phyloP scores from a whole-genome alignment of 2,797 vertebrate genomes.

The Falco biarmicus region DNA sequence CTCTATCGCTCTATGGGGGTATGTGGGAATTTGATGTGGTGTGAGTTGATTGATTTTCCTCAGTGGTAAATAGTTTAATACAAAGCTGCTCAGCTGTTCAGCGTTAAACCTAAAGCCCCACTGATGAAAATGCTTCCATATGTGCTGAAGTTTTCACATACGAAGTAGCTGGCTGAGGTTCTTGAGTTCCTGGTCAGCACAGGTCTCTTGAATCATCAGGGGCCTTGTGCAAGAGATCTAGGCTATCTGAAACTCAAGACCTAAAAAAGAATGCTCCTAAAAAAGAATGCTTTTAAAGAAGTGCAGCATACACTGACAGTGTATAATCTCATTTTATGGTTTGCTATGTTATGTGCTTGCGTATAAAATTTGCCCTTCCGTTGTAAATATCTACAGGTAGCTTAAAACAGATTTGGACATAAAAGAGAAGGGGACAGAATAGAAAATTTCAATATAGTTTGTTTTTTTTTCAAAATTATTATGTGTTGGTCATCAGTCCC shows the following conservation, averaged over 20 bases:
- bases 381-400: neutral
- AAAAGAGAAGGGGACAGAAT: neutral
- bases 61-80: constrained; percentile 1
- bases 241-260: neutral
- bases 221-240: neutral
- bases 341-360: neutral
- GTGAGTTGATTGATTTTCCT: neutral
- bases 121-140: neutral
- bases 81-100: neutral
- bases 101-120: neutral
- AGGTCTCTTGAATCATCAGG: neutral
- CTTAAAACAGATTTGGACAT: neutral
- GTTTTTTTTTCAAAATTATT: constrained; percentile 7
- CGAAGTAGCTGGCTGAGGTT: neutral
- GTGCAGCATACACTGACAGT: neutral
- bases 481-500: constrained; percentile 16
- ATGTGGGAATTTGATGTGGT: neutral
- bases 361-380: constrained; percentile 1
- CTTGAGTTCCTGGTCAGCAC: neutral
- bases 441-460: constrained; percentile 24
- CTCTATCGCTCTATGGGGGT: neutral
- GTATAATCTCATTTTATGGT: neutral
- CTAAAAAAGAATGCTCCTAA: neutral
- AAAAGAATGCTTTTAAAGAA: neutral
- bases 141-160: neutral